Conservation (phyloP, 2,797 vertebrate genomes). For the Notolabrus celidotus region DNA sequence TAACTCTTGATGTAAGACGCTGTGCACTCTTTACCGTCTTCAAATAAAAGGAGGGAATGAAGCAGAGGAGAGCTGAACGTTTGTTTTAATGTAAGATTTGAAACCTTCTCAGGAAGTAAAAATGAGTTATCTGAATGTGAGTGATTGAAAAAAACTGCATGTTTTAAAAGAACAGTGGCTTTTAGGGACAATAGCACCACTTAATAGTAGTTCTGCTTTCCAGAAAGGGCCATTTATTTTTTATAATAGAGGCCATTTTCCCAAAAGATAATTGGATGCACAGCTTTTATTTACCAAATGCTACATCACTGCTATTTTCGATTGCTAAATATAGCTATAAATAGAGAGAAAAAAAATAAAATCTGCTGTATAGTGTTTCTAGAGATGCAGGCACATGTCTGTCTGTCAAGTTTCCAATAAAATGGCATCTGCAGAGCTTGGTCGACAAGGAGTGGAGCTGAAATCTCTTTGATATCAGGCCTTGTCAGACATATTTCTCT, state of each 20-base stretch:
- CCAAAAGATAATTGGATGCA: not conserved
- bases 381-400: conserved; percentile 28
- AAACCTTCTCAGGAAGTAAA: not conserved
- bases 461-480: conserved; percentile 76
- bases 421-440: conserved; percentile 43
- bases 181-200: not conserved
- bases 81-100: not conserved
- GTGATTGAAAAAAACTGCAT: conserved; percentile 8
- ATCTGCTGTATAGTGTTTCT: conserved; percentile 2
- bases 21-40: not conserved
- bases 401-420: conserved; percentile 45
- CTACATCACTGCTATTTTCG: not conserved
- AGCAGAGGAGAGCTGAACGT: not conserved
- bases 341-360: conserved; percentile 1
- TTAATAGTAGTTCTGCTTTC: not conserved
- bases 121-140: conserved; percentile 7
- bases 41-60: not conserved
- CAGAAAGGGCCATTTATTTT: not conserved
- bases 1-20: conserved; percentile 11
- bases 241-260: not conserved
- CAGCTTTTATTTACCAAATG: conserved; percentile 7
- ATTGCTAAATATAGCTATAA: conserved; percentile 7
- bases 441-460: conserved; percentile 57
- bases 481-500: conserved; percentile 78
- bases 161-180: conserved; percentile 6